phyloP scores from a whole-genome alignment of 2,888 invertebrate genomes.

The Malthinus flaveolus region DNA sequence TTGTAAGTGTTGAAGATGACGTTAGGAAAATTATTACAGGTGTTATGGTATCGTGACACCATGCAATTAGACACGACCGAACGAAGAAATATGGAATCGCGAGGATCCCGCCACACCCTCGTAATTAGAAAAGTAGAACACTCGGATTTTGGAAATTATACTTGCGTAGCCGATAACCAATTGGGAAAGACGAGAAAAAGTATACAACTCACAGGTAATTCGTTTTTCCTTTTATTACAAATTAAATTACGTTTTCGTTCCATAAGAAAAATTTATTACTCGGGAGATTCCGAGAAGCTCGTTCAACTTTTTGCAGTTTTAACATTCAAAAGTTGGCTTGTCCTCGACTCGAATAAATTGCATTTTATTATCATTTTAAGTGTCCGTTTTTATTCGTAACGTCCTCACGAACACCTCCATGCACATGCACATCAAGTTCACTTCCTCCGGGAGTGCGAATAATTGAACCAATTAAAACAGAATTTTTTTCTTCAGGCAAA shows the following conservation, averaged over 20 bases:
- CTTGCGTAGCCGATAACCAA: conserved; percentile 70
- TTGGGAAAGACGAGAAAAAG: conserved; percentile 67
- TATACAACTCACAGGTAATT: conserved; percentile 64
- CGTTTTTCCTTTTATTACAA: background rate
- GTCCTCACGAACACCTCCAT: too few species aligned
- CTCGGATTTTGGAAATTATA: conserved; percentile 72
- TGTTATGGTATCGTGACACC: conserved; percentile 70
- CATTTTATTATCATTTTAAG: too few species aligned
- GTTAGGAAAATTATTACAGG: conserved; percentile 51
- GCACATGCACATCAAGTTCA: too few species aligned
- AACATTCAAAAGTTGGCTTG: too few species aligned
- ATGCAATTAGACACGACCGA: conserved; percentile 70
- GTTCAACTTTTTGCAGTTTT: too few species aligned
- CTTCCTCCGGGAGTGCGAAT: too few species aligned
- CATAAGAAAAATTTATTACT: too few species aligned
- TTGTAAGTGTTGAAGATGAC: too few species aligned
- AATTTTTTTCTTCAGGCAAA: conserved; percentile 55
- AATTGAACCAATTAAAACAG: background rate
- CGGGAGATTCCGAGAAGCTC: too few species aligned
- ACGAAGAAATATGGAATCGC: conserved; percentile 67
- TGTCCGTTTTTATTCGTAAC: too few species aligned
- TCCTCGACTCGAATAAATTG: too few species aligned
- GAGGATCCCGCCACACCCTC: conserved; percentile 68
- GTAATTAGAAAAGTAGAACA: conserved; percentile 69
- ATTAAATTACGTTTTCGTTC: too few species aligned